Percentiles rank a stretch among this genome's conserved stretches.
Conservation (phyloP, 1,140 invertebrate genomes). For the Leptestheria dahalacensis region DNA sequence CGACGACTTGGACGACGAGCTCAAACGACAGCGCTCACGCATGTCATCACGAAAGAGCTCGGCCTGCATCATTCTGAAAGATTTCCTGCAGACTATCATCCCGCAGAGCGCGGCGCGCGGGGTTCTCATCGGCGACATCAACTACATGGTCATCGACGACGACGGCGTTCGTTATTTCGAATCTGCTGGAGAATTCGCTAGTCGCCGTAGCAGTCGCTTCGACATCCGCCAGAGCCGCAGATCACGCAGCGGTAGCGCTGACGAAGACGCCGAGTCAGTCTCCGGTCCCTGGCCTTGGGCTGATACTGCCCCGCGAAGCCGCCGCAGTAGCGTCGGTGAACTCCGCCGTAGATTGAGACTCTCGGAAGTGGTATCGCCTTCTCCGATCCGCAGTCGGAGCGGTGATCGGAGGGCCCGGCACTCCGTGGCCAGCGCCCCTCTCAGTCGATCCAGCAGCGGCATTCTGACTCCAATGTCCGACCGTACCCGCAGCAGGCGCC, state of each 20-base stretch:
- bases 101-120: constrained; percentile 52
- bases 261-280: neutral
- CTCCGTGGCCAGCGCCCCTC: constrained; percentile 3
- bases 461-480: constrained; percentile 2
- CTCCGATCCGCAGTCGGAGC: neutral
- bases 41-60: constrained; percentile 18
- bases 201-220: constrained; percentile 12
- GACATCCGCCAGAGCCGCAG: constrained; percentile 16
- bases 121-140: constrained; percentile 53
- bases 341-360: neutral
- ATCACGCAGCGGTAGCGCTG: constrained; percentile 6
- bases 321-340: constrained; percentile 9
- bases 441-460: constrained; percentile 7
- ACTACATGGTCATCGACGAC: constrained; percentile 60
- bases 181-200: constrained; percentile 32
- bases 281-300: constrained; percentile 14
- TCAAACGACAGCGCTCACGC: constrained; percentile 17
- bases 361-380: neutral
- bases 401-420: neutral
- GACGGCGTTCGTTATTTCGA: constrained; percentile 58
- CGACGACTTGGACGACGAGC: constrained; percentile 18
- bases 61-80: constrained; percentile 47
- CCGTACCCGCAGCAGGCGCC: neutral
- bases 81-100: constrained; percentile 56
- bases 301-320: constrained; percentile 7